These are phyloP conservation scores for Sciurus carolinensis DNA, from an alignment of 2,797 vertebrate species.

Conservation along the genomic window DNA sequence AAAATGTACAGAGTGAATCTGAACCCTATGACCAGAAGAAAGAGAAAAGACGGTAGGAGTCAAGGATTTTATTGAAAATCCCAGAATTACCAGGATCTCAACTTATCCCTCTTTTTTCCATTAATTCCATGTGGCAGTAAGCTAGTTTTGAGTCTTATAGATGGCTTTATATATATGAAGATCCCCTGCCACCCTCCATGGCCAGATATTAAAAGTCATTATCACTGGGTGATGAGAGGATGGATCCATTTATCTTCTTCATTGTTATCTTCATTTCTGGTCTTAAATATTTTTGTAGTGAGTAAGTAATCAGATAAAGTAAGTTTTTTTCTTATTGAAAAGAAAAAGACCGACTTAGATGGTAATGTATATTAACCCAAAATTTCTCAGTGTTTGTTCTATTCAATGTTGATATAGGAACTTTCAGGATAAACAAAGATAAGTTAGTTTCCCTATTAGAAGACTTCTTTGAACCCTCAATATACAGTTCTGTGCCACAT, in stretches of 20 bases:
- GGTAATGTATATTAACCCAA: neutral
- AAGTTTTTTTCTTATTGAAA: neutral
- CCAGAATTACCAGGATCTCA: neutral
- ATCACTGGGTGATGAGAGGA: neutral
- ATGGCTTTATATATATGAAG: neutral
- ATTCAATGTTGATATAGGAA: constrained; percentile 4
- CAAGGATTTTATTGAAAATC: neutral
- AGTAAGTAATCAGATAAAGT: constrained; percentile 40
- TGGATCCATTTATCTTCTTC: constrained; percentile 4
- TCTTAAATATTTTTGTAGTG: neutral
- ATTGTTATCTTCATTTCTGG: neutral
- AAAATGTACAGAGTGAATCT: neutral
- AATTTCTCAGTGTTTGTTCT: neutral
- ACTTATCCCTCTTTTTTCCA: neutral
- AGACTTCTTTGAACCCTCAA: neutral
- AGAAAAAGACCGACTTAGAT: neutral
- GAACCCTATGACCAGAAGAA: neutral
- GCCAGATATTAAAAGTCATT: neutral
- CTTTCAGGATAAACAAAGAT: neutral
- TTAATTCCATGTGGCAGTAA: neutral
- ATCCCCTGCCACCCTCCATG: too few relatives aligned
- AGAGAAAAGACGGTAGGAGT: neutral
- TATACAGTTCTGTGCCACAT: neutral
- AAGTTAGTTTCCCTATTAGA: neutral
- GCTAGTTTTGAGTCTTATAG: neutral